phyloP scores from a whole-genome alignment of 2,888 invertebrate genomes.

The Flabesymbios commensalis region DNA sequence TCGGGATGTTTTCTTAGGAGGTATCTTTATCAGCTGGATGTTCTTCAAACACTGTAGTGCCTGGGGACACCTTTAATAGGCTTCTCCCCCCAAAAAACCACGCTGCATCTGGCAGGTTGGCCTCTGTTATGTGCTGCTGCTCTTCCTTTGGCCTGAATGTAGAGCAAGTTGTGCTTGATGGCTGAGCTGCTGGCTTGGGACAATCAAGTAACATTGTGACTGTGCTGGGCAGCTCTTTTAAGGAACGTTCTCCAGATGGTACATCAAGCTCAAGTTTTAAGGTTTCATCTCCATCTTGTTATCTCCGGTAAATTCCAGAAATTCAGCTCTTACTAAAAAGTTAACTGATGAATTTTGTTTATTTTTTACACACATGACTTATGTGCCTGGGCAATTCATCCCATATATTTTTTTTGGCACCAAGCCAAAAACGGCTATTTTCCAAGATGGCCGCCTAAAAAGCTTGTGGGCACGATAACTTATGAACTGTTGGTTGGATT shows the following conservation, averaged over 20 bases:
- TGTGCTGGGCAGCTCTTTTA: background rate
- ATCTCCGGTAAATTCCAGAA: background rate
- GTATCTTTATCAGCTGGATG: no score
- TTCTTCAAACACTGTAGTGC: no score
- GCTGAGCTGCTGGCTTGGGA: background rate
- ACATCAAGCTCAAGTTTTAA: background rate
- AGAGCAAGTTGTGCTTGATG: background rate
- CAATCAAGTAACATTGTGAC: background rate
- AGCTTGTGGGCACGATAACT: no score
- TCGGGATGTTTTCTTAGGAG: background rate
- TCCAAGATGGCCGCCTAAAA: no score
- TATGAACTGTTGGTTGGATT: no score
- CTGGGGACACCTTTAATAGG: no score
- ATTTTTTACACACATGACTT: no score
- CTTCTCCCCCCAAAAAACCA: background rate
- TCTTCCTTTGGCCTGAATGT: background rate
- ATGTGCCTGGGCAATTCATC: no score
- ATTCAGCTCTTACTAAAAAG: no score
- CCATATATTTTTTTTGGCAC: no score
- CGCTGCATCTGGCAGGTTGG: background rate
- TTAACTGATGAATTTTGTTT: no score
- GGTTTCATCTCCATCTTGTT: background rate
- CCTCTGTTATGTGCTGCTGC: background rate
- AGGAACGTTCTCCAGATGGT: background rate
- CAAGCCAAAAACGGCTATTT: no score